Base-by-base conservation (phyloP, 2,797 vertebrate species). In the Pantherophis alleghaniensis region DNA sequence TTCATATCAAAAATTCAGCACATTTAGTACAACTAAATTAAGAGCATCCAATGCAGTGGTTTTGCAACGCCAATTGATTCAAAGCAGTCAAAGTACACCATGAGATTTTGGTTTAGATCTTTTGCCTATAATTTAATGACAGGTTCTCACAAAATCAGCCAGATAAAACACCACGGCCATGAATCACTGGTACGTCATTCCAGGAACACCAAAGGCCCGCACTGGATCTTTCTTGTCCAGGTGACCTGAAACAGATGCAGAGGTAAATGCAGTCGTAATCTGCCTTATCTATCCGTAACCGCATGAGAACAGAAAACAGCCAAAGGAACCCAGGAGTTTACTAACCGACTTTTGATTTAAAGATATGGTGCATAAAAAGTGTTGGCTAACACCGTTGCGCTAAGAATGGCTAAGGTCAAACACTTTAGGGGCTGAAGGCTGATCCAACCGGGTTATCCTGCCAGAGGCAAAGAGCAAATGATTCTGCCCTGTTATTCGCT, bases 251-350 rank as follows among this genome's bases (percentile, higher is more conserved):
- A 89, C 94, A 92, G 94, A 60, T 69, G 55, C 66, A 16, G 88
- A 94, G 94, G 91, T 94, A 95, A 91, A 89, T 94, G 93, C 95
- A 95, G 95, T 96, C 89, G 83, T 93, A 96, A 90, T 88, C 95
- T 95, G 94, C 96, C 91, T 96, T 96, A 95, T 96, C 95, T 96
- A 95, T 96, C 95, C 26, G 88, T 0, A 42, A 91, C 88, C 22
- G 18, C 88, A 59, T 24, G 37, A 57, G 37, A 93, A 95, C 89
- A 87, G 63, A 97, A 92, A 96, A 94, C 79, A 96, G 86, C 93
- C 66, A 74, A 37, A 22, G 2, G 2, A 0, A 88, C 66, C 37
- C 92, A 93, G 0, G 6, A 26, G 63, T 91, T 63, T 94, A 95
- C 90, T 91, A 88, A 95, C 22, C 13, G 63, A n/a, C 47, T 16